A percentile compares a stretch with the other conserved stretches of the same genome.
phyloP scores from a whole-genome alignment of 2,888 invertebrate species.

The Stomorhina lunata region DNA sequence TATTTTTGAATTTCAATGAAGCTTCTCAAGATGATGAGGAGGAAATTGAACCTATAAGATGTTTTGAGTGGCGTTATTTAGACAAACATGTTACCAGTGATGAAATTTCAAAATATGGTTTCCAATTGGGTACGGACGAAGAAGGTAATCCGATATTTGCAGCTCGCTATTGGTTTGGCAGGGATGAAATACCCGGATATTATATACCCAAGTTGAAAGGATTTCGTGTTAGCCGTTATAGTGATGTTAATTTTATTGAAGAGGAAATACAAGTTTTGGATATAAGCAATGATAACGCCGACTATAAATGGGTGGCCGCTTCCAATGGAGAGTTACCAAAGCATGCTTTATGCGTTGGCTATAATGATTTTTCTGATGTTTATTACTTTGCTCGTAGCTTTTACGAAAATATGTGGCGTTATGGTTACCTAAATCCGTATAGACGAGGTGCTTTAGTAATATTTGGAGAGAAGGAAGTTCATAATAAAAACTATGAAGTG shows the following conservation, averaged over 20 bases:
- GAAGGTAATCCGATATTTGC: conserved; percentile 72
- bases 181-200: conserved; percentile 72
- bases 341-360: conserved; percentile 69
- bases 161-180: conserved; percentile 69
- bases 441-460: conserved; percentile 71
- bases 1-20: conserved; percentile 72
- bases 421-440: conserved; percentile 74
- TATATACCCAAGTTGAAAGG: conserved; percentile 69
- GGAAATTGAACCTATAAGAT: conserved; percentile 41
- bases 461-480: conserved; percentile 66
- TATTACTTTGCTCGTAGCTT: conserved; percentile 70
- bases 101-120: no score
- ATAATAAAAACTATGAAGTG: conserved; percentile 70
- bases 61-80: no score
- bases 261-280: conserved; percentile 68
- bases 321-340: conserved; percentile 67
- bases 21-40: conserved; percentile 69
- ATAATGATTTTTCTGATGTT: conserved; percentile 67
- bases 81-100: no score
- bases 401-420: conserved; percentile 62
- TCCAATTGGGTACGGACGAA: conserved; percentile 70
- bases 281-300: conserved; percentile 63
- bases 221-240: conserved; percentile 68
- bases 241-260: conserved; percentile 64
- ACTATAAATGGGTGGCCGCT: conserved; percentile 69